A percentile compares a stretch with the other conserved stretches of the same genome.
These are phyloP conservation scores for Phoxinus phoxinus DNA, from an alignment of 2,113 vertebrate species.

Conservation along the genomic window DNA sequence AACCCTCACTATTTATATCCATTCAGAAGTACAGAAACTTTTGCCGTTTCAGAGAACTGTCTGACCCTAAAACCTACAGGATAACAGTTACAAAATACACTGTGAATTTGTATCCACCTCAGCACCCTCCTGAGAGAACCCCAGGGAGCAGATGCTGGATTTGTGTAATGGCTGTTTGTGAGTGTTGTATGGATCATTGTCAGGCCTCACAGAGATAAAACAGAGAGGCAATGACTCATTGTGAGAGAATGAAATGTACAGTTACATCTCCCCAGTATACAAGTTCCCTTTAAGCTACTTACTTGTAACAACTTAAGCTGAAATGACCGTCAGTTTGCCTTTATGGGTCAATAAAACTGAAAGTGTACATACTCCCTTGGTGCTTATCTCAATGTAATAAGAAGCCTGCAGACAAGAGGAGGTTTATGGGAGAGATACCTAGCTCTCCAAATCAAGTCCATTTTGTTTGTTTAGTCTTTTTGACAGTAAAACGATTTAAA, in stretches of 20 bases:
- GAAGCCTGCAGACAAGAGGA: background rate
- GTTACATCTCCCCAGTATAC: background rate
- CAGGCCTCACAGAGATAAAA: conserved; percentile 32
- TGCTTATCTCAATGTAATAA: conserved; percentile 1
- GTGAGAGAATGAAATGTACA: conserved; percentile 11
- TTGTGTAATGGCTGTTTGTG: conserved; percentile 38
- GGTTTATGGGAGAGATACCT: background rate
- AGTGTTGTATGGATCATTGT: conserved; percentile 45
- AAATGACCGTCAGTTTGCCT: background rate
- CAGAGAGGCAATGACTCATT: conserved; percentile 4
- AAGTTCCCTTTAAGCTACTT: conserved; percentile 21
- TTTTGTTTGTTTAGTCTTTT: background rate
- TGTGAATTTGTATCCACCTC: conserved; percentile 36
- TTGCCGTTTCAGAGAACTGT: conserved; percentile 16
- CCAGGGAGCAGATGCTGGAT: conserved; percentile 8
- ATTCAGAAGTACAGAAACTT: conserved; percentile 21
- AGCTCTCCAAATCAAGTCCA: background rate
- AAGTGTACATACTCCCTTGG: conserved; percentile 6
- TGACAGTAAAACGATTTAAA: background rate
- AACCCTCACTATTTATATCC: conserved; percentile 1
- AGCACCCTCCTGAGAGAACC: conserved; percentile 27
- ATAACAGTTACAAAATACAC: conserved; percentile 13
- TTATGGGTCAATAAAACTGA: conserved; percentile 40
- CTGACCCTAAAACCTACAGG: background rate
- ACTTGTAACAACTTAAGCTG: conserved; percentile 5